Evolutionary conservation across 2,113 vertebrate genomes (phyloP).

Genomic region (Galeopterus variegatus): DNA sequence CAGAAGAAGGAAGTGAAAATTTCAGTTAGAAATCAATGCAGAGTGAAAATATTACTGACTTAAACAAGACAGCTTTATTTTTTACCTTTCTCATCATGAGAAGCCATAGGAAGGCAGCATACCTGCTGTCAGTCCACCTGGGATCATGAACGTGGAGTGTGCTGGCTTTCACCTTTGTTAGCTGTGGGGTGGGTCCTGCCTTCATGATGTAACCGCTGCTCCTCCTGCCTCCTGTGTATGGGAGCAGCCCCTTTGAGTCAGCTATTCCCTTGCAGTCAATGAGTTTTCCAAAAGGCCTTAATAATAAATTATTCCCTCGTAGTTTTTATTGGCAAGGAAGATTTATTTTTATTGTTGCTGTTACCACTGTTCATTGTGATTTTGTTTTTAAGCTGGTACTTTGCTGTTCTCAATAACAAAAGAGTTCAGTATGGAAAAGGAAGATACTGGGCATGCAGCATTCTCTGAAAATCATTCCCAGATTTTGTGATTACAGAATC

Average conservation of each 20-base stretch:
- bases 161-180: background rate
- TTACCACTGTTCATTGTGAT: background rate
- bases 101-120: background rate
- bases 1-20: background rate
- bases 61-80: background rate
- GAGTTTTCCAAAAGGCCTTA: no score
- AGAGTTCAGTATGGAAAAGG: background rate
- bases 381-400: background rate
- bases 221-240: fast-evolving
- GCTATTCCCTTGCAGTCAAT: no score
- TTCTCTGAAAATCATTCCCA: background rate
- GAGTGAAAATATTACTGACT: background rate
- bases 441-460: background rate
- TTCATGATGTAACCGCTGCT: background rate
- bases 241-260: background rate
- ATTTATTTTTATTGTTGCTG: background rate
- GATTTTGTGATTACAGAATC: background rate
- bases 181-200: background rate
- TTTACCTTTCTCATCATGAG: background rate
- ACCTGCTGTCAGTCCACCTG: no score
- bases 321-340: background rate
- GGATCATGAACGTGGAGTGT: fast-evolving
- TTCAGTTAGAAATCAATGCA: background rate
- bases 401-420: background rate
- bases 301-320: no score